phyloP scores from a whole-genome alignment of 2,113 vertebrate genomes.

The Cichladusa arquata region DNA sequence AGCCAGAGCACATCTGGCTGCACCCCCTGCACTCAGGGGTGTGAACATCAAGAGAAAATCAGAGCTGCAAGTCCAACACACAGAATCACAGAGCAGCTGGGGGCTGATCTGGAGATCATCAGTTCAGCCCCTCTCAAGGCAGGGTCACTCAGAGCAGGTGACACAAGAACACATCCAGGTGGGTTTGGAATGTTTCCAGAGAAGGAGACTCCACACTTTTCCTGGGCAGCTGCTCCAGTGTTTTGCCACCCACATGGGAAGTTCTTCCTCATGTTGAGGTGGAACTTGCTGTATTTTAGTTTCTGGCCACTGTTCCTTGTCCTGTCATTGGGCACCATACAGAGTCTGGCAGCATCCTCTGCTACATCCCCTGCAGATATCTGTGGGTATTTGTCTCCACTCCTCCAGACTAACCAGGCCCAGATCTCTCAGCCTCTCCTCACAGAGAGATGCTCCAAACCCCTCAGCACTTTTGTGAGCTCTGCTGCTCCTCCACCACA shows the following conservation, averaged over 20 bases:
- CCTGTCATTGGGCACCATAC: background rate
- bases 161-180: background rate
- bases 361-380: no score
- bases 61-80: background rate
- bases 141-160: background rate
- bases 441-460: background rate
- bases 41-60: background rate
- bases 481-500: background rate
- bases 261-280: rapidly evolving
- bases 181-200: background rate
- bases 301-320: background rate
- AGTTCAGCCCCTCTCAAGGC: background rate
- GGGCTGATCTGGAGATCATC: background rate
- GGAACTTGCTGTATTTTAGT: background rate
- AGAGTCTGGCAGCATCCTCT: background rate
- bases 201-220: background rate
- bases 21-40: rapidly evolving
- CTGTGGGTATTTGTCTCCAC: no score
- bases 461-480: background rate
- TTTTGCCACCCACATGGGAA: background rate
- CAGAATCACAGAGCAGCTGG: background rate
- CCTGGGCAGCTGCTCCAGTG: background rate
- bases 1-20: background rate
- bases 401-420: background rate
- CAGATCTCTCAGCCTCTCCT: background rate